Conservation (phyloP, 2,888 invertebrate genomes). For the Tetrapedia diversipes region DNA sequence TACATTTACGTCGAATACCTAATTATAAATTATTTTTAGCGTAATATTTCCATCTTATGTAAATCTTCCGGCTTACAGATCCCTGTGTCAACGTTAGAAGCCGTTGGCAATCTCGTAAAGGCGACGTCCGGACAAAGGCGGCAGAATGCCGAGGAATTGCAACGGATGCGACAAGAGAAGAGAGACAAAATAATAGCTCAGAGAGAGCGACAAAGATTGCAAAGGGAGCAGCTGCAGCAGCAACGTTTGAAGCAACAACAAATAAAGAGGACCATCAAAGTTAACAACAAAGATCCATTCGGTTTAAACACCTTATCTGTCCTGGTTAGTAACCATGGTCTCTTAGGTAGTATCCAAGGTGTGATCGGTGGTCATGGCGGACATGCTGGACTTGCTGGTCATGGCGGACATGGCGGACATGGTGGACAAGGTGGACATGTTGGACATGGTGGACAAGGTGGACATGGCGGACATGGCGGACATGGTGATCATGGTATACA, state of each 20-base stretch:
- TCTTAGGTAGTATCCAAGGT: slow-evolving; percentile 42
- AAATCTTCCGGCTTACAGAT: too few species aligned
- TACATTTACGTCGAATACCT: too few species aligned
- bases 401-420: slow-evolving; percentile 18
- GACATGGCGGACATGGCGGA: too few species aligned
- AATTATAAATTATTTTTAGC: too few species aligned
- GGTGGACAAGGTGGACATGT: slow-evolving; percentile 9
- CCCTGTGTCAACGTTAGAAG: slow-evolving; percentile 77
- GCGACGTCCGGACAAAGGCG: slow-evolving; percentile 64
- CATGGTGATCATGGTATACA: too few species aligned
- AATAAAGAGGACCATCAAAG: slow-evolving; percentile 46
- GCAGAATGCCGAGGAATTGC: slow-evolving; percentile 52
- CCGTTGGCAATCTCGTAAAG: slow-evolving; percentile 75
- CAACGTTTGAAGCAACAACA: slow-evolving; percentile 66
- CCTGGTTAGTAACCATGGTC: slow-evolving; percentile 61
- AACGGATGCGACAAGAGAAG: slow-evolving; percentile 61
- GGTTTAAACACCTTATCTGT: slow-evolving; percentile 69
- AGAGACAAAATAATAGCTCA: slow-evolving; percentile 57
- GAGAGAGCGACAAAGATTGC: slow-evolving; percentile 43
- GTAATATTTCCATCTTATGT: too few species aligned
- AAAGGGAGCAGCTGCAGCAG: slow-evolving; percentile 59
- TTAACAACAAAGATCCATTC: slow-evolving; percentile 65
- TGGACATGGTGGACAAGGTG: not conserved
- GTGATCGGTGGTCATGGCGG: slow-evolving; percentile 33
- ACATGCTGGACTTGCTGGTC: slow-evolving; percentile 31